Conservation (phyloP, 2,888 invertebrate species). For the Oscheius onirici region DNA sequence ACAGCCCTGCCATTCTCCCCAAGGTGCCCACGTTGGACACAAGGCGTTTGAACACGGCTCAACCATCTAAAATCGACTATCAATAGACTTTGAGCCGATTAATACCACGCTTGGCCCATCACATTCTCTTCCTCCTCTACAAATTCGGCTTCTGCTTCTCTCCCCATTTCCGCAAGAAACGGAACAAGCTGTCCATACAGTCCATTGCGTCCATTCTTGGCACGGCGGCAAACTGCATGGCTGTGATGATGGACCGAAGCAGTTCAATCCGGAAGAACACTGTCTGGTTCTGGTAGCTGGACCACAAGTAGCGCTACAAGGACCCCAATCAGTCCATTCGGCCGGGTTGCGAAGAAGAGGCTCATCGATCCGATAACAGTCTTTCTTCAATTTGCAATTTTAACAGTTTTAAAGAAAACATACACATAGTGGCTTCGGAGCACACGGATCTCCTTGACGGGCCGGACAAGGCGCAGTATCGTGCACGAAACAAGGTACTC, state of each 20-base stretch:
- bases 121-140: constrained; percentile 50
- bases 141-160: constrained; percentile 44
- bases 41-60: constrained; percentile 49
- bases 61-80: constrained; percentile 31
- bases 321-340: constrained; percentile 57
- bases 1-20: constrained; percentile 58
- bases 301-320: constrained; percentile 55
- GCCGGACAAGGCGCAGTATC: constrained; percentile 59
- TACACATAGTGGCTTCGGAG: constrained; percentile 55
- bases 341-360: constrained; percentile 27
- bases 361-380: constrained; percentile 43
- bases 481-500: constrained; percentile 38
- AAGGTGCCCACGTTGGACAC: constrained; percentile 54
- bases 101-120: constrained; percentile 54
- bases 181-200: constrained; percentile 51
- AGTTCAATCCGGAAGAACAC: constrained; percentile 42
- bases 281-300: constrained; percentile 41
- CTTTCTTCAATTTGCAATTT: constrained; percentile 39
- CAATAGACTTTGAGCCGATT: background rate
- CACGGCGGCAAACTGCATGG: constrained; percentile 49
- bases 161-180: constrained; percentile 56
- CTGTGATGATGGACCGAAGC: constrained; percentile 41
- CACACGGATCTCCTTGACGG: constrained; percentile 57
- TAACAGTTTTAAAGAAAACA: background rate
- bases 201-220: constrained; percentile 51